Percentiles rank a stretch among this genome's conserved stretches.
Conservation (phyloP, 2,113 vertebrate genomes). For the Hemiscyllium ocellatum region DNA sequence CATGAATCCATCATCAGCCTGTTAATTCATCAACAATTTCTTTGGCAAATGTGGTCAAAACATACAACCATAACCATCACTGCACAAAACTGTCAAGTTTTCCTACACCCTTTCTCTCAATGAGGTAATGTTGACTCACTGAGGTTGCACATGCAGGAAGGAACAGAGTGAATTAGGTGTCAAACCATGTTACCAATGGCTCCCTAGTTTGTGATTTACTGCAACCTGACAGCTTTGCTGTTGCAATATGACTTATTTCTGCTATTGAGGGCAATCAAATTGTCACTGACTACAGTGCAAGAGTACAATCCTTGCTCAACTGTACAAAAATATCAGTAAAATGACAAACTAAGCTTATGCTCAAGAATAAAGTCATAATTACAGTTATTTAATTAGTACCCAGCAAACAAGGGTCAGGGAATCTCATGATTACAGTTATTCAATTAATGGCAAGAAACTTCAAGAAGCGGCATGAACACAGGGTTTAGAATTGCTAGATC, state of each 20-base stretch:
- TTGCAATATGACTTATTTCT: conserved; percentile 83
- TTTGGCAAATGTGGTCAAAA: conserved; percentile 32
- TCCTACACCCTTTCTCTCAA: conserved; percentile 35
- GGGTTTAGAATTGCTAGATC: background rate
- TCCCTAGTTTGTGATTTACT: conserved; percentile 74
- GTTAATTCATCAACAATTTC: conserved; percentile 35
- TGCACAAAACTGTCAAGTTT: conserved; percentile 22
- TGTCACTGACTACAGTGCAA: conserved; percentile 86
- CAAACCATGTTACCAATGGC: conserved; percentile 74
- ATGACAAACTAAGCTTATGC: background rate
- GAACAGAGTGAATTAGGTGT: conserved; percentile 62
- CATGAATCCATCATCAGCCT: conserved; percentile 29
- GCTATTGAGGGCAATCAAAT: conserved; percentile 90
- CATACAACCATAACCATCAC: background rate
- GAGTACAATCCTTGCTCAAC: conserved; percentile 68
- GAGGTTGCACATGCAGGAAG: conserved; percentile 26
- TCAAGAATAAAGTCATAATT: conserved; percentile 16
- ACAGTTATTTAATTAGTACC: conserved; percentile 34
- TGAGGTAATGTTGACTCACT: conserved; percentile 38
- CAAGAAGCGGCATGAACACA: background rate
- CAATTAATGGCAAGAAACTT: conserved; percentile 30
- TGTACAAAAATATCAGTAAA: conserved; percentile 50
- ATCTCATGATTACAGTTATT: conserved; percentile 26
- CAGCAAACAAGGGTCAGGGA: conserved; percentile 11
- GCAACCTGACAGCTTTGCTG: conserved; percentile 84